Conservation (phyloP, 2,888 invertebrate genomes). For the Melieria omissa region DNA sequence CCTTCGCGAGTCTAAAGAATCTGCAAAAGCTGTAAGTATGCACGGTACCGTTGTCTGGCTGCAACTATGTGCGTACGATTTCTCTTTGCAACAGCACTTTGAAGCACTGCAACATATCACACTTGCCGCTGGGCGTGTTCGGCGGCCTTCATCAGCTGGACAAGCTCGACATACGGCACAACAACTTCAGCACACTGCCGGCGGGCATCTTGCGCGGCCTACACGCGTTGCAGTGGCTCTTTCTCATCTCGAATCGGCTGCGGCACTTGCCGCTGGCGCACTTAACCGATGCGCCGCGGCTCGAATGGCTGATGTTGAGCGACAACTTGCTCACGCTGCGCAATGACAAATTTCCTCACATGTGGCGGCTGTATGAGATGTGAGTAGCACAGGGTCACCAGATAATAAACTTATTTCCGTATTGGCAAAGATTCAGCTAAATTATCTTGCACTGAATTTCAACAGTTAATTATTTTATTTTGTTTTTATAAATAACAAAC, state of each 20-base stretch:
- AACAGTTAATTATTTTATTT: too few relatives aligned
- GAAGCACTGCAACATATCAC: slow-evolving; percentile 64
- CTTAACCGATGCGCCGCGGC: slow-evolving; percentile 63
- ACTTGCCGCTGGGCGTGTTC: slow-evolving; percentile 58
- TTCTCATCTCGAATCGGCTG: slow-evolving; percentile 68
- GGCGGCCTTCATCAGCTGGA: slow-evolving; percentile 54
- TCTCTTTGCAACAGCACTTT: slow-evolving; percentile 52
- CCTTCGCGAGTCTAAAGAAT: slow-evolving; percentile 53
- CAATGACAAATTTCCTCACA: slow-evolving; percentile 66
- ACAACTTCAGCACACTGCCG: slow-evolving; percentile 60
- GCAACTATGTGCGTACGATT: too few relatives aligned
- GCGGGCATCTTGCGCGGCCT: slow-evolving; percentile 66
- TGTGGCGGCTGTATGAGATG: slow-evolving; percentile 68
- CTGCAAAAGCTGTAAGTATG: slow-evolving; percentile 57
- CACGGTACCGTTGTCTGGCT: slow-evolving; percentile 14
- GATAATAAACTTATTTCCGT: too few relatives aligned
- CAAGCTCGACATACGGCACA: slow-evolving; percentile 60
- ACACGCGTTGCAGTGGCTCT: slow-evolving; percentile 66
- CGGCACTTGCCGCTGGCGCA: slow-evolving; percentile 64
- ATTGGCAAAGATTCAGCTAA: too few relatives aligned
- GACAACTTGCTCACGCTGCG: slow-evolving; percentile 68
- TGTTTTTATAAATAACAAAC: too few relatives aligned
- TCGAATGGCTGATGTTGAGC: slow-evolving; percentile 68
- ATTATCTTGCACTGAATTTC: too few relatives aligned
- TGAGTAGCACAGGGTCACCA: slow-evolving; percentile 57